These are phyloP conservation scores for Cataglyphis cursor DNA, from an alignment of 2,888 invertebrate species.

Conservation along the genomic window DNA sequence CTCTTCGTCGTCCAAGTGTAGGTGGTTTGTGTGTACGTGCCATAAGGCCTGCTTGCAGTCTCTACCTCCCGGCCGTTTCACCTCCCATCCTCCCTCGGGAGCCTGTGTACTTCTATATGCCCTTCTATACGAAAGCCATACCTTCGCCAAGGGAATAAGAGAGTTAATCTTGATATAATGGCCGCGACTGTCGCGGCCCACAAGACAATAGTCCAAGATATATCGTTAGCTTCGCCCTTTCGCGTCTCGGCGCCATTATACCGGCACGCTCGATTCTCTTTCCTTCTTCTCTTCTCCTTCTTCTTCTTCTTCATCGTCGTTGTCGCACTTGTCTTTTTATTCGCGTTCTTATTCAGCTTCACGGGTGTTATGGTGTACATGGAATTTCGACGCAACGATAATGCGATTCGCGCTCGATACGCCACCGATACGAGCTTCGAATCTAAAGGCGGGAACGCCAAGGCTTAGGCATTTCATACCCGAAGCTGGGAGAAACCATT, in stretches of 20 bases:
- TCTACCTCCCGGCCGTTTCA: conserved; percentile 58
- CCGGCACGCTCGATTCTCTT: conserved; percentile 78
- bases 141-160: conserved; percentile 82
- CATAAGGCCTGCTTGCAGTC: conserved; percentile 77
- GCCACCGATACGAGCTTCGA: conserved; percentile 58
- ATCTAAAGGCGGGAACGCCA: conserved; percentile 38
- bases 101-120: conserved; percentile 78
- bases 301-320: conserved; percentile 39
- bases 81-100: conserved; percentile 74
- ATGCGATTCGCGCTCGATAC: conserved; percentile 67
- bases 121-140: conserved; percentile 79
- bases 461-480: conserved; percentile 18
- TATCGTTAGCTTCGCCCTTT: conserved; percentile 85
- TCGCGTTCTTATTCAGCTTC: conserved; percentile 68
- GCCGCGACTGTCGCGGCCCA: conserved; percentile 86
- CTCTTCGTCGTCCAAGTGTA: conserved; percentile 70
- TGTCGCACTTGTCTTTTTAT: conserved; percentile 49
- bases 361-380: conserved; percentile 73
- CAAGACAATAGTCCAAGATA: conserved; percentile 86
- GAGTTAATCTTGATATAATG: conserved; percentile 87
- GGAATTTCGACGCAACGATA: conserved; percentile 73
- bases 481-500: conserved; percentile 24
- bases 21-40: conserved; percentile 78
- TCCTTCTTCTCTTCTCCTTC: conserved; percentile 56
- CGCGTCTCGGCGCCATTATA: conserved; percentile 81